phyloP scores from a whole-genome alignment of 2,888 invertebrate species.

The Scelioninae gen. 2 region DNA sequence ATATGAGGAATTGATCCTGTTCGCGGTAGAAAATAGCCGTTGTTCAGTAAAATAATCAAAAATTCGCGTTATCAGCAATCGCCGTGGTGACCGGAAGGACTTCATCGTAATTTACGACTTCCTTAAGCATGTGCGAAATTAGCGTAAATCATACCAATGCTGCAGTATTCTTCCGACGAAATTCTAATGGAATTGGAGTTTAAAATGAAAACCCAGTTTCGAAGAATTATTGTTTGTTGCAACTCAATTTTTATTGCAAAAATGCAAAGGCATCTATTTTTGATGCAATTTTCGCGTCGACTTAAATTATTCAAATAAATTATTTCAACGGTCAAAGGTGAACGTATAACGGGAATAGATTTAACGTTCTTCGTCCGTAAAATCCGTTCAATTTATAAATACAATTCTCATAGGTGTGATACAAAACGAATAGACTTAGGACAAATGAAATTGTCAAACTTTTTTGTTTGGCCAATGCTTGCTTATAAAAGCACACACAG shows the following conservation, averaged over 20 bases:
- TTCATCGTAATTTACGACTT: slow-evolving; percentile 69
- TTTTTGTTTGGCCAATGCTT: slow-evolving; percentile 27
- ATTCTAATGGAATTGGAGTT: slow-evolving; percentile 1
- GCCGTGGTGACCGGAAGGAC: slow-evolving; percentile 67
- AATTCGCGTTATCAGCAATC: slow-evolving; percentile 55
- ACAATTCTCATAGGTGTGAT: slow-evolving; percentile 32
- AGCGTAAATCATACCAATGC: slow-evolving; percentile 68
- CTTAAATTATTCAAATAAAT: background rate
- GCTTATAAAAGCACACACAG: slow-evolving; percentile 34
- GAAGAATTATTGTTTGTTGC: background rate
- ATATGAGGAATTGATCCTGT: slow-evolving; percentile 30
- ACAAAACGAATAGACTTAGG: slow-evolving; percentile 40
- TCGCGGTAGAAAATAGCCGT: slow-evolving; percentile 33
- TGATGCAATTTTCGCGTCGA: too few species aligned
- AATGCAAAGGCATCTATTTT: too few species aligned
- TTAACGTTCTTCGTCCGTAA: slow-evolving; percentile 8
- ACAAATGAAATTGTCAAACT: slow-evolving; percentile 46
- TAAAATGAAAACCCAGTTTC: slow-evolving; percentile 5
- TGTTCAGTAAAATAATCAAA: slow-evolving; percentile 47
- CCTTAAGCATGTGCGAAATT: slow-evolving; percentile 66
- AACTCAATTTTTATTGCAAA: background rate
- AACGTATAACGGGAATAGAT: slow-evolving; percentile 11
- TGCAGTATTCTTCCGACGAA: slow-evolving; percentile 9
- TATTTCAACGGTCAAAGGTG: background rate
- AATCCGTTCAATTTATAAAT: slow-evolving; percentile 22